Conservation (phyloP, 2,888 invertebrate genomes). For the Trichogramma evanescens region DNA sequence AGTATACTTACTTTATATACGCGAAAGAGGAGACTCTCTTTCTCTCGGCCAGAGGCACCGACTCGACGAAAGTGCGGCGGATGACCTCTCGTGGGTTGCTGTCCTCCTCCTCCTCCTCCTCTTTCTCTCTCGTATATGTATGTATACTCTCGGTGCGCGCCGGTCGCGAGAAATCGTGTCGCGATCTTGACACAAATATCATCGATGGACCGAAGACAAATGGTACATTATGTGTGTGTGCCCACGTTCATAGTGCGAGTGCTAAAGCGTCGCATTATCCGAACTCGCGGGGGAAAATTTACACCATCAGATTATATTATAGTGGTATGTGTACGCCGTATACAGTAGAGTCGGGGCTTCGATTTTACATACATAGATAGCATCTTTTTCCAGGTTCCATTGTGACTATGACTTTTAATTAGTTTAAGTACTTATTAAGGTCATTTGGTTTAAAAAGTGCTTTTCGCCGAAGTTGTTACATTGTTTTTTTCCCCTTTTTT, state of each 20-base stretch:
- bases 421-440: conserved; percentile 32
- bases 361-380: too few relatives aligned
- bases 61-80: conserved; percentile 29
- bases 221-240: not conserved
- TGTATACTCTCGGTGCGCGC: too few relatives aligned
- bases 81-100: conserved; percentile 28
- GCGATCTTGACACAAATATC: conserved; percentile 30
- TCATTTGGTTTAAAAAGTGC: conserved; percentile 34
- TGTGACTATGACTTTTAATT: conserved; percentile 13
- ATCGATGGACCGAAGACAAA: conserved; percentile 6
- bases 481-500: too few relatives aligned
- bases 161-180: conserved; percentile 17
- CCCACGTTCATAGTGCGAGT: not conserved
- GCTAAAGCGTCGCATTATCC: too few relatives aligned
- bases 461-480: conserved; percentile 11
- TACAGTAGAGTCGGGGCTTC: too few relatives aligned
- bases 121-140: too few relatives aligned
- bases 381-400: conserved; percentile 1
- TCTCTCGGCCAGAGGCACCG: conserved; percentile 23
- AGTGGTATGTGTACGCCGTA: too few relatives aligned
- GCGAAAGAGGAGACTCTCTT: conserved; percentile 23
- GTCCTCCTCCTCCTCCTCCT: not conserved
- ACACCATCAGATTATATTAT: too few relatives aligned
- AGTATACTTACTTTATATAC: not conserved
- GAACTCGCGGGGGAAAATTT: too few relatives aligned